Base-by-base conservation (phyloP, 2,888 invertebrate genomes). In the Melipona bicolor region DNA sequence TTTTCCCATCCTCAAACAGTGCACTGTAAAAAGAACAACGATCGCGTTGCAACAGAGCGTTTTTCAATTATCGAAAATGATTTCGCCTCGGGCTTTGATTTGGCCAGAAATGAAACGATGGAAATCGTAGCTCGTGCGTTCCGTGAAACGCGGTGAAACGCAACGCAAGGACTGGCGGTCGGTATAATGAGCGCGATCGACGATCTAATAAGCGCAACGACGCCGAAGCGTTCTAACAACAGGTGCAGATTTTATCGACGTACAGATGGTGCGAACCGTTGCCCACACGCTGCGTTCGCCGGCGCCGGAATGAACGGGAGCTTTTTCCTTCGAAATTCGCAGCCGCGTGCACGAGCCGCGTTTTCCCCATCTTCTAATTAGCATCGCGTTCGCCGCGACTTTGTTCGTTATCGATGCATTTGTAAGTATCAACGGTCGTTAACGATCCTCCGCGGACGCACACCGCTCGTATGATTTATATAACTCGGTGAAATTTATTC, bases 201-300 rank as follows among this genome's bases (percentile, higher is more conserved):
- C 87, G 80, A 88, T 89, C 86, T 86, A 89, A 88, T 89, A 87
- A 89, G 82, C 70, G 84, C 83, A 83, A 85, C 80, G 86, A 80
- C 84, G 79, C 73, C 59, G 67, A 77, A 82, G 81, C 81, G 81
- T 82, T 64, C 78, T 74, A 54, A 85, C 73, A 88, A 90, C 89
- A 87, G 86, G 85, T 85, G 89, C 80, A 87, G 90, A 90, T 90
- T 82, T 85, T 88, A 90, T 90, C 90, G 83, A n/a, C 27, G 80
- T 71, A 87, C 84, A 88, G 87, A 89, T 88, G 89, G 86, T 67
- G 89, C 83, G 88, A 87, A 85, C 86, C 86, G 83, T 88, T 89
- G 83, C 88, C 88, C 83, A 83, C 84, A 84, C 83, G 75, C 62
- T 59, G 67, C 70, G 73, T 84, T 84, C 83, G 19, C 19, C 83